These are phyloP conservation scores for Engraulis encrasicolus DNA, from an alignment of 2,113 vertebrate species.

Conservation along the genomic window DNA sequence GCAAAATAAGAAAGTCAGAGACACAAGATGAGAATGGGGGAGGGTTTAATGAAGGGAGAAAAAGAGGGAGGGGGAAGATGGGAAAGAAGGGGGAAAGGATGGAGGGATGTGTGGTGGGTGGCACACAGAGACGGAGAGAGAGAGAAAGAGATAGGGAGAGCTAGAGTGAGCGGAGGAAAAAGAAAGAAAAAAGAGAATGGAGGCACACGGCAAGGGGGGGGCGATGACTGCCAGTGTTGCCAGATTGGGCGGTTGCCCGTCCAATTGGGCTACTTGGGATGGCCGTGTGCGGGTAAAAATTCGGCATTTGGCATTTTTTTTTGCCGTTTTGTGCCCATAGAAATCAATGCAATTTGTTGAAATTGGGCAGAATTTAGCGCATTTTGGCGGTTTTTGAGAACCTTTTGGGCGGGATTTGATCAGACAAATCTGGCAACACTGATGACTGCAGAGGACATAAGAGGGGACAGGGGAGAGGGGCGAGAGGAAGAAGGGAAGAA, in stretches of 20 bases:
- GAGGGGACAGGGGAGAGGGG: constrained; percentile 48
- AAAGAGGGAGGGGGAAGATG: not conserved
- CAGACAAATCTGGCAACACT: too few species aligned
- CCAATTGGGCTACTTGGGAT: too few species aligned
- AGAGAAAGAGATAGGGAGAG: constrained; percentile 67
- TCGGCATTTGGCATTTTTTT: too few species aligned
- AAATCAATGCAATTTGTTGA: too few species aligned
- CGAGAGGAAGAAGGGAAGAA: constrained; percentile 71
- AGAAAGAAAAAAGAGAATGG: not conserved
- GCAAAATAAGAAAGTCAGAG: constrained; percentile 9
- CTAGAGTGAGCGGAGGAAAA: constrained; percentile 51
- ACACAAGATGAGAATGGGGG: not conserved
- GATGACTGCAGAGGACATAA: constrained; percentile 7
- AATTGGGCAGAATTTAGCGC: too few species aligned
- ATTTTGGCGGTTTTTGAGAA: too few species aligned
- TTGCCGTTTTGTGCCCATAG: too few species aligned
- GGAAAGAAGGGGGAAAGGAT: constrained; percentile 40
- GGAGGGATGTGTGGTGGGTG: constrained; percentile 47
- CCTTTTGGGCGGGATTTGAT: too few species aligned
- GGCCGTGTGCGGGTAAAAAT: too few species aligned
- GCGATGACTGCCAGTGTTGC: too few species aligned
- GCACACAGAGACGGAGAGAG: constrained; percentile 68
- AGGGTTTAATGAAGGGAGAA: not conserved
- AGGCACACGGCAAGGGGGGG: not conserved
- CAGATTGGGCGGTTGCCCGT: too few species aligned